These are phyloP conservation scores for Panthera tigris DNA, from an alignment of 2,113 vertebrate genomes.

Conservation along the genomic window DNA sequence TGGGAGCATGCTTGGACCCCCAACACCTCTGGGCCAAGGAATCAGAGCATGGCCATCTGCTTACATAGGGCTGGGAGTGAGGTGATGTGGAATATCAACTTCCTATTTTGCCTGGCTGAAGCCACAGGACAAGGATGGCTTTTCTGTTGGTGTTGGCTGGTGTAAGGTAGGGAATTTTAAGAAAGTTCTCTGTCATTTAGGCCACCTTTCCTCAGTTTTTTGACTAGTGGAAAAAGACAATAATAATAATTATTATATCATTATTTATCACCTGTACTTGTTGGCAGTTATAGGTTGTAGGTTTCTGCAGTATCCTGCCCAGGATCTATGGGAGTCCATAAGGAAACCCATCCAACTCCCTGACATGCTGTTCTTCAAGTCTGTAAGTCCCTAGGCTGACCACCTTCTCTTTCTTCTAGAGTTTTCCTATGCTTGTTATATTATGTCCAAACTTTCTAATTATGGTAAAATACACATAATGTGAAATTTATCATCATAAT, in stretches of 20 bases:
- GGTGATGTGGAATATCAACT: background rate
- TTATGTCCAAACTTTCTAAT: background rate
- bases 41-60: background rate
- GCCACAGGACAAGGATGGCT: background rate
- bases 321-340: background rate
- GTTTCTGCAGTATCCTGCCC: background rate
- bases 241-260: background rate
- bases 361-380: background rate
- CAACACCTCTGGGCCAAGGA: background rate
- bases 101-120: background rate
- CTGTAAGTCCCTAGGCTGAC: background rate
- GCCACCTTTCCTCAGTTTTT: background rate
- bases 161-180: background rate
- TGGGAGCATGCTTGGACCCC: background rate
- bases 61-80: background rate
- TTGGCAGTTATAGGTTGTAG: background rate
- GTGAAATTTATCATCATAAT: background rate
- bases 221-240: background rate
- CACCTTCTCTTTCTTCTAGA: background rate
- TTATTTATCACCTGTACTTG: background rate
- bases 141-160: background rate
- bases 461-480: background rate
- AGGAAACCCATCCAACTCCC: background rate
- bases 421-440: background rate
- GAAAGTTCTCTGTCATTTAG: constrained; percentile 22